phyloP scores from a whole-genome alignment of 1,140 invertebrate species.

The Drosophila asahinai region DNA sequence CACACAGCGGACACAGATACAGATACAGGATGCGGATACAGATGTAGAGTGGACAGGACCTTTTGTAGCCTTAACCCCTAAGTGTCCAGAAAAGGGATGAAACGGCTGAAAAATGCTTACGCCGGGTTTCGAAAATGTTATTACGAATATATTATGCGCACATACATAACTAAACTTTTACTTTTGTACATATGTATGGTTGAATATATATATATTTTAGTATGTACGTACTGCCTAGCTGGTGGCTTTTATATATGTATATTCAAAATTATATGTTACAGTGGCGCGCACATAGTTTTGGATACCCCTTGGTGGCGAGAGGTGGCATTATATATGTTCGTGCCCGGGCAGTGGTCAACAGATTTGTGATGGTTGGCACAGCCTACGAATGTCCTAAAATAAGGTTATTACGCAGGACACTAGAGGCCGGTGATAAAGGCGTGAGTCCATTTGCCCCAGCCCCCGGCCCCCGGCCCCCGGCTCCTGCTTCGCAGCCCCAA shows the following conservation, averaged over 20 bases:
- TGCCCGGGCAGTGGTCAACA: slow-evolving; percentile 69
- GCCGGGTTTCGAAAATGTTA: slow-evolving; percentile 79
- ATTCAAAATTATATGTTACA: slow-evolving; percentile 49
- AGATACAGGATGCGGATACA: slow-evolving; percentile 30
- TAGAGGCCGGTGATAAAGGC: slow-evolving; percentile 45
- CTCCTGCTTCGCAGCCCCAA: slow-evolving; percentile 22
- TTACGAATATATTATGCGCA: slow-evolving; percentile 80
- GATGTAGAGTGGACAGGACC: slow-evolving; percentile 48
- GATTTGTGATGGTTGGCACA: slow-evolving; percentile 71
- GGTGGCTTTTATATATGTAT: slow-evolving; percentile 12
- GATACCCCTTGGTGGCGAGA: slow-evolving; percentile 15
- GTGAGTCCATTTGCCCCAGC: slow-evolving; percentile 33
- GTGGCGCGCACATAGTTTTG: slow-evolving; percentile 24
- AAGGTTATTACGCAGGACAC: slow-evolving; percentile 57
- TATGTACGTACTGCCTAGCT: slow-evolving; percentile 10
- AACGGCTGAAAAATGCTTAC: slow-evolving; percentile 82
- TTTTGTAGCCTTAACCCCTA: slow-evolving; percentile 66
- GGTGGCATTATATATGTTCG: slow-evolving; percentile 47
- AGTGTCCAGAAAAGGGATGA: slow-evolving; percentile 84
- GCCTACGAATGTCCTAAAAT: slow-evolving; percentile 69
- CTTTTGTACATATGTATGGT: slow-evolving; percentile 34
- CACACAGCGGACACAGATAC: slow-evolving; percentile 13
- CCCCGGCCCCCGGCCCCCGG: slow-evolving; percentile 13
- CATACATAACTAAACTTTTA: slow-evolving; percentile 44
- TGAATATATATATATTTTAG: not conserved